Evolutionary conservation across 1,140 invertebrate genomes (phyloP), one percentile per base, ranked within the genome.

Genomic region (Trichonephila inaurata): DNA sequence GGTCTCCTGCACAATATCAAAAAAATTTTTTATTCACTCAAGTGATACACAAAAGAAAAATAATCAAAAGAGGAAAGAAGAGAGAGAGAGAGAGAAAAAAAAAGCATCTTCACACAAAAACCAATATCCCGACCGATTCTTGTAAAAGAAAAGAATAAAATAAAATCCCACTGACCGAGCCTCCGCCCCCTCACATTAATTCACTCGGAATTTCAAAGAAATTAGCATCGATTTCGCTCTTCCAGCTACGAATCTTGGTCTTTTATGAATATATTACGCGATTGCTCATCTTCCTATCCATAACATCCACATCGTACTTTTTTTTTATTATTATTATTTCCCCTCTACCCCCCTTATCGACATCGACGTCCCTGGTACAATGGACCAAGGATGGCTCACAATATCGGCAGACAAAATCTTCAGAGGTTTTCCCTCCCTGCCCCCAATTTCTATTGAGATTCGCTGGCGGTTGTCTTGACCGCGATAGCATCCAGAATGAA

Each of bases 221-320:
- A 90, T 90, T 90, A 90, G 89, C 89, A 81, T 90, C 89, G 89
- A 90, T 90, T 81, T 77, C 44, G 14, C 14, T 21, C 21, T n/a
- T 18, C 12, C 16, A 28, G 21, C 19, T 90, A 51, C 64, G 85
- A 77, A 77, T 58, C n/a, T 28, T 24, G 14, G 33, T 58, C 87
- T 89, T 89, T 66, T 81, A 90, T 90, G 89, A 90, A 90, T 90
- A 90, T 81, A 90, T 90, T 90, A 90, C 69, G n/a, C 40, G 62
- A 24, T 62, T 18, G 61, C 21, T 60, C 72, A 77, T 77, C 72
- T 77, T 77, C 72, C 72, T 58, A 60, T 85, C 58, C 58, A 58
- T 85, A 85, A 58, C 58, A 51, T 51, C 58, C 82, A 60, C 28
- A 10, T 33, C 16, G 28, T 18, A 40, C 6, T 33, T 77, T 33